phyloP scores from a whole-genome alignment of 2,797 vertebrate genomes.

The Diglossa cyanea region DNA sequence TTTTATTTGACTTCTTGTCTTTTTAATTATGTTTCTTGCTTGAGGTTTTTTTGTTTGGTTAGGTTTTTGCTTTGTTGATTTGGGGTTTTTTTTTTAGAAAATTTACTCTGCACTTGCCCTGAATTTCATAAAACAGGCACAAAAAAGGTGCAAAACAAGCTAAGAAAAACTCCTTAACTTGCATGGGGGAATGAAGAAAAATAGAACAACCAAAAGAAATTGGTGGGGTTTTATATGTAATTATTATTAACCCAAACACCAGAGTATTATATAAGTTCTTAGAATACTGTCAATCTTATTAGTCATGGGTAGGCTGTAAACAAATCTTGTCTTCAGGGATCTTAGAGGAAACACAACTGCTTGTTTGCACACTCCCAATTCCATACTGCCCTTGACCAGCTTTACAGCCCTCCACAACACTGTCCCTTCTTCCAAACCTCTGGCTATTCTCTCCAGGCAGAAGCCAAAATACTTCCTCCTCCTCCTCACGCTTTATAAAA shows the following conservation, averaged over 20 bases:
- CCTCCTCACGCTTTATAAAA: neutral
- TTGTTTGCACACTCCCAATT: neutral
- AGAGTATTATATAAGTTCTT: neutral
- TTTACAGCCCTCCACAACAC: neutral
- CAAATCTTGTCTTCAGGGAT: neutral
- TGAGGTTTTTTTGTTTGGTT: neutral
- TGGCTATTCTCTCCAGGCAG: neutral
- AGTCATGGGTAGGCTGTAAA: neutral
- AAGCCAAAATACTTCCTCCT: neutral
- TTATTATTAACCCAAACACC: neutral
- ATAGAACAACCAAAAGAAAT: neutral
- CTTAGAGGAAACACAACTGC: neutral
- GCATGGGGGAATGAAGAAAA: rapidly evolving
- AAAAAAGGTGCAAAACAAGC: neutral
- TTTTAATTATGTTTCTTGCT: neutral
- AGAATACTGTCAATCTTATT: neutral
- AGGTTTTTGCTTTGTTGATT: neutral
- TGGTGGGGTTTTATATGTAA: rapidly evolving
- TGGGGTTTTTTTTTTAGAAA: neutral
- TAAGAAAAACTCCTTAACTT: neutral
- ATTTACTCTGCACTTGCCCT: neutral
- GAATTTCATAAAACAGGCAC: neutral
- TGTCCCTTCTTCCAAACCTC: neutral
- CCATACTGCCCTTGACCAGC: rapidly evolving
- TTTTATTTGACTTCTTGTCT: neutral